Evolutionary conservation across 2,113 vertebrate species (phyloP).

Genomic region (Microtus pennsylvanicus): DNA sequence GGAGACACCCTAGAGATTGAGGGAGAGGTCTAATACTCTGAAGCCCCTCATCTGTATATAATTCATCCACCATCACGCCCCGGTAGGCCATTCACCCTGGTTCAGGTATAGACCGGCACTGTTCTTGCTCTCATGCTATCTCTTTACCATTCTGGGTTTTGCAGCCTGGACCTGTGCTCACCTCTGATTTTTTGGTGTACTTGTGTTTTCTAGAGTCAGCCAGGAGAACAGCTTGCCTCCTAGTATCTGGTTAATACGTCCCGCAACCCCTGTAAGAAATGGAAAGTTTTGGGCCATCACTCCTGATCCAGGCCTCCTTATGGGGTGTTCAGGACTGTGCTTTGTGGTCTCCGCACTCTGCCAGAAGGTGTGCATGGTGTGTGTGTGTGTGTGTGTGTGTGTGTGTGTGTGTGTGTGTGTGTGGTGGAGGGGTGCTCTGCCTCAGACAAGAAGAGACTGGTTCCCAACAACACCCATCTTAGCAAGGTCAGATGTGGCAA

Average conservation of each 20-base stretch:
- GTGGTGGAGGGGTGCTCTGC: neutral
- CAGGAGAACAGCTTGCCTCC: neutral
- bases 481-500: neutral
- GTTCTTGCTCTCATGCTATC: neutral
- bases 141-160: neutral
- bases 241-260: neutral
- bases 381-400: neutral
- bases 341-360: neutral
- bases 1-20: neutral
- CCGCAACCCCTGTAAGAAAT: neutral
- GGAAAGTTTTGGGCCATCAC: neutral
- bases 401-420: neutral
- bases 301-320: neutral
- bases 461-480: neutral
- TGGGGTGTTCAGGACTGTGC: neutral
- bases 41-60: neutral
- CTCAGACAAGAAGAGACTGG: neutral
- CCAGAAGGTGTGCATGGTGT: neutral
- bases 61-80: neutral
- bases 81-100: neutral
- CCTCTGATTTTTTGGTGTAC: neutral
- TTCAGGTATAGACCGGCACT: neutral
- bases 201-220: neutral
- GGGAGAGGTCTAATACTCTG: neutral
- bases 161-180: neutral